These are phyloP conservation scores for Lycodopsis pacificus DNA, from an alignment of 2,797 vertebrate genomes.

Conservation along the genomic window DNA sequence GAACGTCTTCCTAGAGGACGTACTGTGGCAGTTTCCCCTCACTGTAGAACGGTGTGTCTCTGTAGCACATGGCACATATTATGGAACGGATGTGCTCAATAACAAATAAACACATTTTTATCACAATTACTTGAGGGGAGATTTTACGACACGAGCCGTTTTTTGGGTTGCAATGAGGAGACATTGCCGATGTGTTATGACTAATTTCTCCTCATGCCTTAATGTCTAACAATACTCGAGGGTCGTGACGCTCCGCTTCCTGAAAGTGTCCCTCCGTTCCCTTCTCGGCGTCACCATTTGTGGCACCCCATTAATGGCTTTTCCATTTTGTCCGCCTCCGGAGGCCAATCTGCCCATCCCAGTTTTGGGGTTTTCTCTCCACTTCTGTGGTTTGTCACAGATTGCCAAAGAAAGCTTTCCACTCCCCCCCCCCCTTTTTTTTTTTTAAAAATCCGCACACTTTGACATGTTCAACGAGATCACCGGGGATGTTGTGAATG, in stretches of 20 bases:
- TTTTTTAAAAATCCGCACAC: constrained; percentile 25
- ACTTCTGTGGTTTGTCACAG: constrained; percentile 32
- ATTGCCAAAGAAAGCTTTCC: constrained; percentile 20
- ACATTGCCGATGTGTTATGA: constrained; percentile 35
- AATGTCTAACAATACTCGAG: constrained; percentile 36
- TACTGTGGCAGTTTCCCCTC: constrained; percentile 12
- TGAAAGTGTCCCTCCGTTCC: constrained; percentile 44
- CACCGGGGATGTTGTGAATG: constrained; percentile 38
- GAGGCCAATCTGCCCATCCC: constrained; percentile 36
- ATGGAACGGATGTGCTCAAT: background rate
- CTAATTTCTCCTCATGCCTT: constrained; percentile 37
- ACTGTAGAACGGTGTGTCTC: background rate
- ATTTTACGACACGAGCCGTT: background rate
- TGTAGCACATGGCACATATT: background rate
- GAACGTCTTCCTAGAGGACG: constrained; percentile 11
- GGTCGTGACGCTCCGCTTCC: constrained; percentile 47
- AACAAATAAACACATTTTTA: background rate
- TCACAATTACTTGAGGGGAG: background rate
- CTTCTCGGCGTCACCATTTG: constrained; percentile 46
- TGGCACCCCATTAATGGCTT: constrained; percentile 61
- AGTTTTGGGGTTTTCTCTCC: constrained; percentile 12
- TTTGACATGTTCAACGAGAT: constrained; percentile 47
- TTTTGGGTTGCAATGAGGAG: background rate
- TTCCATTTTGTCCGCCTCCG: constrained; percentile 62
- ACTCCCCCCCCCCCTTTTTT: background rate